Evolutionary conservation across 2,888 invertebrate genomes (phyloP).

Genomic region (Macaria liturata): DNA sequence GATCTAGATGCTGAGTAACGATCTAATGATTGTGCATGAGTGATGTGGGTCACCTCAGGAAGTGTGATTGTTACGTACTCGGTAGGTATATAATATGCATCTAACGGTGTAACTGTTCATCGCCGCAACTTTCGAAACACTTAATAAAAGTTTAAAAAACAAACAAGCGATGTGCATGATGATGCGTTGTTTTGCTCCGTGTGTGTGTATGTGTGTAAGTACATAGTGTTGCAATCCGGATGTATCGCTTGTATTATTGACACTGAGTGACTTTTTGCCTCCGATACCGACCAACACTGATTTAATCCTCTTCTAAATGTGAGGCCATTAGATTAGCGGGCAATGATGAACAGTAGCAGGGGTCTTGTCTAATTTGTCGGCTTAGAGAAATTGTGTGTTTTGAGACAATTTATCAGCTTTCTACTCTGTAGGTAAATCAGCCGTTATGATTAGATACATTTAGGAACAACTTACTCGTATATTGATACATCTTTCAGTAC

Average conservation of each 20-base stretch:
- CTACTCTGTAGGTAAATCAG: too few relatives aligned
- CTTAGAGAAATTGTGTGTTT: too few relatives aligned
- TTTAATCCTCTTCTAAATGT: conserved; percentile 32
- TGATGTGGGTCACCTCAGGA: neutral
- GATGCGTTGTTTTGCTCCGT: neutral
- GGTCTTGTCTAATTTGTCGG: too few relatives aligned
- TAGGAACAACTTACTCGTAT: too few relatives aligned
- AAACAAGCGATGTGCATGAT: neutral
- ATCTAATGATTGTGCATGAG: too few relatives aligned
- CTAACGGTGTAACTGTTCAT: conserved; percentile 9
- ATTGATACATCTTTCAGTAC: too few relatives aligned
- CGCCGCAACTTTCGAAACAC: conserved; percentile 15
- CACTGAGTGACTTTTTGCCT: conserved; percentile 40
- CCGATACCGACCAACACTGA: conserved; percentile 22
- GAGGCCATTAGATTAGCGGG: conserved; percentile 26
- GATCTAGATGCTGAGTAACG: too few relatives aligned
- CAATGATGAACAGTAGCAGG: too few relatives aligned
- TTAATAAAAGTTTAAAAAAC: neutral
- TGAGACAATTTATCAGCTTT: too few relatives aligned
- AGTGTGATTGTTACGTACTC: neutral
- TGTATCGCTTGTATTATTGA: conserved; percentile 34
- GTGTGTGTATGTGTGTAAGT: neutral
- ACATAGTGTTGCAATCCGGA: conserved; percentile 33
- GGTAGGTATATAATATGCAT: conserved; percentile 6
- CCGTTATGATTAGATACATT: too few relatives aligned